Evolutionary conservation across 2,113 vertebrate genomes (phyloP).

Genomic region (Sakesphorus luctuosus): DNA sequence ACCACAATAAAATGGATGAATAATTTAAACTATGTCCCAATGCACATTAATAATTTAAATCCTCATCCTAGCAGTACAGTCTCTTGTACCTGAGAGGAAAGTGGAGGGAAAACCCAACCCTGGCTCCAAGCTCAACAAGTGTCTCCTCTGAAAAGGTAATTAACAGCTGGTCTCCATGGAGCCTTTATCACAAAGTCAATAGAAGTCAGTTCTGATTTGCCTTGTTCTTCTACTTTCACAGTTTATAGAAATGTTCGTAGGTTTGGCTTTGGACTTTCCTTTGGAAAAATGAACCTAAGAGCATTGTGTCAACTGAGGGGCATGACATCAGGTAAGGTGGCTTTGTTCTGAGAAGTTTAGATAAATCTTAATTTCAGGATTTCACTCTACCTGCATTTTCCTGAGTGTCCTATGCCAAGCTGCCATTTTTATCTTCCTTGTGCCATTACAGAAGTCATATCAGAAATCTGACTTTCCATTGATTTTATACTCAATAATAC

Average conservation of each 20-base stretch:
- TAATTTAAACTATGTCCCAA: neutral
- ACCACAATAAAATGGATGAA: neutral
- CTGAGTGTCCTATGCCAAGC: neutral
- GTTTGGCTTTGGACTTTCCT: neutral
- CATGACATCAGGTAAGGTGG: neutral
- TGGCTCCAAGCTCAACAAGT: neutral
- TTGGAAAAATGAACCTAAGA: neutral
- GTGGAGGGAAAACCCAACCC: neutral
- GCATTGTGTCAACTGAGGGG: neutral
- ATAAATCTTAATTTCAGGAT: neutral
- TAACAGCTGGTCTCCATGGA: conserved; percentile 49
- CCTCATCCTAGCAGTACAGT: neutral
- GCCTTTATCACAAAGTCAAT: conserved; percentile 63
- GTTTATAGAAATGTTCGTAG: conserved; percentile 42
- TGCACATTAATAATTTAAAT: conserved; percentile 8
- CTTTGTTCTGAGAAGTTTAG: neutral
- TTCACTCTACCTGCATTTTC: neutral
- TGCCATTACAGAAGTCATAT: neutral
- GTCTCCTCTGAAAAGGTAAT: conserved; percentile 42
- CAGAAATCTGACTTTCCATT: neutral
- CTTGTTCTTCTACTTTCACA: conserved; percentile 12
- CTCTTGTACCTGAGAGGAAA: neutral
- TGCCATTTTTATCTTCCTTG: neutral
- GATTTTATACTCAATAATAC: neutral
- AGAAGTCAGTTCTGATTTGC: conserved; percentile 32